Conservation (phyloP, 2,797 vertebrate genomes). For the Tarsius wallacei region DNA sequence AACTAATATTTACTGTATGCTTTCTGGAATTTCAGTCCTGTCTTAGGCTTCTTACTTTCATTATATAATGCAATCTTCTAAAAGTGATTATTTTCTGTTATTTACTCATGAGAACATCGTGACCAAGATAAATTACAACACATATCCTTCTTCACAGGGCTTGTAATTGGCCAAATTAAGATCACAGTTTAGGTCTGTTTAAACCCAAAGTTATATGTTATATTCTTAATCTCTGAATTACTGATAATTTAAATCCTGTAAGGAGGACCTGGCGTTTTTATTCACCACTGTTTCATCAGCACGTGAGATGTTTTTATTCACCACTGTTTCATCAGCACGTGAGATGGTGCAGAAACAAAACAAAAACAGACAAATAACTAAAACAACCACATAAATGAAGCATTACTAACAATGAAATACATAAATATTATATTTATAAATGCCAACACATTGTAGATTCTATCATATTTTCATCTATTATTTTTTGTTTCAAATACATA, state of each 20-base stretch:
- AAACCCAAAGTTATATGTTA: neutral
- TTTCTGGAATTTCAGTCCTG: neutral
- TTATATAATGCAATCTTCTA: neutral
- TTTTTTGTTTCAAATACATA: conserved; percentile 20
- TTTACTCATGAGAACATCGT: neutral
- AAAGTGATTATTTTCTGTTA: neutral
- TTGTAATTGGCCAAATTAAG: neutral
- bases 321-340: neutral
- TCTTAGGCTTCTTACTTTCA: neutral
- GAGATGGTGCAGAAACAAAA: neutral
- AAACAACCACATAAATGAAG: neutral
- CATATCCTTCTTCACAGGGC: neutral
- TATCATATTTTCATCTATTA: neutral
- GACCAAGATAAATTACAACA: neutral
- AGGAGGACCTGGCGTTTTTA: neutral
- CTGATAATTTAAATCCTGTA: neutral
- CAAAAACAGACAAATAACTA: neutral
- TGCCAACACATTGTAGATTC: neutral
- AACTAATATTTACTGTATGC: neutral
- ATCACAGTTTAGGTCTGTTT: neutral
- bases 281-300: neutral
- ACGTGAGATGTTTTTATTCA: neutral
- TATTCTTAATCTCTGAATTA: neutral
- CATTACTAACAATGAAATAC: neutral
- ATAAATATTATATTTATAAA: neutral